Evolutionary conservation across 1,140 invertebrate genomes (phyloP).

Genomic region (Asobara japonica): DNA sequence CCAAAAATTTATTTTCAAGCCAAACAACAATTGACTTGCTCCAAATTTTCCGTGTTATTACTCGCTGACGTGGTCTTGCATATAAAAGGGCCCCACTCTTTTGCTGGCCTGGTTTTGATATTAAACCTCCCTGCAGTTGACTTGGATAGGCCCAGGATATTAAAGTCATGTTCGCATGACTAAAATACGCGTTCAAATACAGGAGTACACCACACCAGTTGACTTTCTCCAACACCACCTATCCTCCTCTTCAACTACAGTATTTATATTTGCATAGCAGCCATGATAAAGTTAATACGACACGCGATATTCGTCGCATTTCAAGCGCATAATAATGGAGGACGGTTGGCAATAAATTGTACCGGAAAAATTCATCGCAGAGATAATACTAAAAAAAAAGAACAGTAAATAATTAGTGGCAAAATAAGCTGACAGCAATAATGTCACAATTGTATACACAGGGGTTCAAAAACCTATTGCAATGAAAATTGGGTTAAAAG

Average conservation of each 20-base stretch:
- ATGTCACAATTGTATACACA: neutral
- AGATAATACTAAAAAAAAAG: neutral
- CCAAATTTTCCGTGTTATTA: too few relatives aligned
- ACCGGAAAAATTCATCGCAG: neutral
- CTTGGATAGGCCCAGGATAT: neutral
- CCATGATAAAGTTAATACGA: slow-evolving; percentile 27
- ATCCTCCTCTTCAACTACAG: slow-evolving; percentile 12
- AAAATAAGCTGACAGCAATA: neutral
- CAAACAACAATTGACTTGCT: too few relatives aligned
- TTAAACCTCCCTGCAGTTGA: neutral
- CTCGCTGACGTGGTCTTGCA: neutral
- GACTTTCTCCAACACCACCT: neutral
- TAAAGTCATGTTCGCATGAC: slow-evolving; percentile 44
- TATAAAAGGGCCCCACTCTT: neutral
- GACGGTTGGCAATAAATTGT: neutral
- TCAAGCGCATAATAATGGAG: slow-evolving; percentile 29
- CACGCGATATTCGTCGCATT: slow-evolving; percentile 38
- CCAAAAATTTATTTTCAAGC: too few relatives aligned
- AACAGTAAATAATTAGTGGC: neutral
- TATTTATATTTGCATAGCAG: slow-evolving; percentile 39
- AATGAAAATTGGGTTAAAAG: neutral
- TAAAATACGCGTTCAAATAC: slow-evolving; percentile 30
- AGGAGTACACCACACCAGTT: slow-evolving; percentile 6
- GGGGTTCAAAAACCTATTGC: neutral
- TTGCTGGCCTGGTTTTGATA: neutral